Evolutionary conservation across 1,140 invertebrate species (phyloP), one percentile per base, ranked within the genome.

Genomic region (Drosophila neocordata): DNA sequence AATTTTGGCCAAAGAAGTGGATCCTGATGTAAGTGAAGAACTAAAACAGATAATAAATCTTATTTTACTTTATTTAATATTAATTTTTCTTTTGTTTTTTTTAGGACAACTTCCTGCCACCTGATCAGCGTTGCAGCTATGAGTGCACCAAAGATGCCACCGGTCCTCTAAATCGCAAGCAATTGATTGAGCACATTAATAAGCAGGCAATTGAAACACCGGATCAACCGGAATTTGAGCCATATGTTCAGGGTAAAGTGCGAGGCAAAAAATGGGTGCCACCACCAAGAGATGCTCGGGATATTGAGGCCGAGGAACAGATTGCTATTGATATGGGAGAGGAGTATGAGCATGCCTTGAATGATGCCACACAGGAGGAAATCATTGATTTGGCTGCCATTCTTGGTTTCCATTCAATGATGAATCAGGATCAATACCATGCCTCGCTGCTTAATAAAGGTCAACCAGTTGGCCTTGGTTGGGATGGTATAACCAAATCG

Each of bases 341-440:
- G 91, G 98, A 99, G 92, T 99, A 98, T 92, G 98, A 99, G 92
- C 94, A 96, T 90, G 98, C 98, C n/a, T 93, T 99, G 15, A 94
- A 93, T 13, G 93, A 94, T 79, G 99, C 99, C 37, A 95, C 97
- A 71, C 98, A 99, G 93, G 97, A 99, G 93, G 99, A 99, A 94
- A 96, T 99, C 74, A 99, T 99, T 79, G 99, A 99, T 94, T 94
- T 99, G 84, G 99, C 99, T 90, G 98, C 98, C 93, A 99, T 99
- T 92, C 94, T 99, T 71, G 99, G 99, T 83, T 99, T 99, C 93
- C 98, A 99, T 93, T 99, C 98, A 57, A 99, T 99, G 97, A 97
- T 99, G 95, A 99, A 99, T 93, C 99, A 99, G 94, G 98, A 99
- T 92, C 99, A 99, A 92, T 99, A 99, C 92, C 98, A 99, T 93